These are phyloP conservation scores for Ptychochromis oligacanthus DNA, from an alignment of 2,113 vertebrate genomes.

Conservation along the genomic window DNA sequence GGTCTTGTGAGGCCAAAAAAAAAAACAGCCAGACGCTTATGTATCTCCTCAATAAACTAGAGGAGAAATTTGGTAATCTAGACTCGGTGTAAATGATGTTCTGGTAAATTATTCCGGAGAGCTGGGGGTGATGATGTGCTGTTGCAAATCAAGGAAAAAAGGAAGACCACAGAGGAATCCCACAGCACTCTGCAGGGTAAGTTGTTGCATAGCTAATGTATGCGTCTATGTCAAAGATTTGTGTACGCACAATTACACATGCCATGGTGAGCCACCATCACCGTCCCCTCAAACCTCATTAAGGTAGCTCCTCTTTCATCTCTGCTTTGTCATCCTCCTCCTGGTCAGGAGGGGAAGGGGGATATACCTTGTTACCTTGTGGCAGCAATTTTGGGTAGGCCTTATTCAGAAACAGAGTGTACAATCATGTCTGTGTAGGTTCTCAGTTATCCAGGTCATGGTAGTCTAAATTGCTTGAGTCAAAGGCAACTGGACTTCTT, in stretches of 20 bases:
- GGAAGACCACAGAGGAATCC: slow-evolving; percentile 12
- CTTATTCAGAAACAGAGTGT: neutral
- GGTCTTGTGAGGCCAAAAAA: slow-evolving; percentile 29
- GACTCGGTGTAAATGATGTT: slow-evolving; percentile 39
- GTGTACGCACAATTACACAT: slow-evolving; percentile 48
- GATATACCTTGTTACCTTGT: slow-evolving; percentile 16
- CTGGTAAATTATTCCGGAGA: slow-evolving; percentile 50
- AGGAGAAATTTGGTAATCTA: slow-evolving; percentile 23
- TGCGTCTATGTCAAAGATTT: slow-evolving; percentile 36
- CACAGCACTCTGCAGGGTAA: slow-evolving; percentile 31
- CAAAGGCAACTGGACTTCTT: neutral
- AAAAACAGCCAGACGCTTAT: slow-evolving; percentile 9
- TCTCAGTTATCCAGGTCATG: neutral
- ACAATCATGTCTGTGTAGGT: neutral
- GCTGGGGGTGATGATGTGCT: slow-evolving; percentile 31
- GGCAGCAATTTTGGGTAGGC: slow-evolving; percentile 7
- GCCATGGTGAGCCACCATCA: slow-evolving; percentile 44
- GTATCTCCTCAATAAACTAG: slow-evolving; percentile 32
- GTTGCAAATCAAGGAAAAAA: slow-evolving; percentile 19
- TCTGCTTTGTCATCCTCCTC: slow-evolving; percentile 1
- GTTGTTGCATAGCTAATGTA: slow-evolving; percentile 37
- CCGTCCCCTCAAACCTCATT: slow-evolving; percentile 57
- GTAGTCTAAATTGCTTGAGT: fast-evolving
- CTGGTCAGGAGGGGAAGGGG: neutral
- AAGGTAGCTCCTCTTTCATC: slow-evolving; percentile 47